A percentile compares a stretch with the other conserved stretches of the same genome.
Conservation (phyloP, 1,140 invertebrate species). For the Drosophila trapezifrons region DNA sequence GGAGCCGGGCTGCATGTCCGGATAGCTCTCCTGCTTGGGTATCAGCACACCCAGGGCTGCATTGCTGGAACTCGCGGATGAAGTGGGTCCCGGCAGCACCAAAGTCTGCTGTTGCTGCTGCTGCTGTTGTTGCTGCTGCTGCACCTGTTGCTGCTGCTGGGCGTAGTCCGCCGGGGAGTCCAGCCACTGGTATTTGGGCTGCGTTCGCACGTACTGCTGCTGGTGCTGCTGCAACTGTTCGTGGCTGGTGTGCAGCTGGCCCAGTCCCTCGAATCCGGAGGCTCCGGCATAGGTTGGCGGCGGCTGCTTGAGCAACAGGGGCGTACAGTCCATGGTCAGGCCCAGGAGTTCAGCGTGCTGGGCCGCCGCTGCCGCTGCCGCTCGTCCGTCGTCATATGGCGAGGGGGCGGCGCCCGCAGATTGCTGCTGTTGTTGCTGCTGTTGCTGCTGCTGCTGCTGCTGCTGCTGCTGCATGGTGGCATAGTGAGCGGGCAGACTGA, state of each 20-base stretch:
- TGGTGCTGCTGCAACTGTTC: slow-evolving; percentile 74
- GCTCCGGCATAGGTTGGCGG: slow-evolving; percentile 85
- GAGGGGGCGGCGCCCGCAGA: slow-evolving; percentile 67
- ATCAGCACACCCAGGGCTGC: slow-evolving; percentile 85
- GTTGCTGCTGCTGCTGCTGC: slow-evolving; percentile 64
- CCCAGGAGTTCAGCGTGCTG: slow-evolving; percentile 87
- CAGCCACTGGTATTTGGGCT: slow-evolving; percentile 87
- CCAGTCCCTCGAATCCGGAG: slow-evolving; percentile 69
- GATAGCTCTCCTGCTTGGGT: slow-evolving; percentile 89
- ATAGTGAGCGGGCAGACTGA: slow-evolving; percentile 84
- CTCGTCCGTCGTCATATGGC: slow-evolving; percentile 78
- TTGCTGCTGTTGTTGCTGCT: slow-evolving; percentile 71
- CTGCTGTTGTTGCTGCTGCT: slow-evolving; percentile 53
- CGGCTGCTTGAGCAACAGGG: slow-evolving; percentile 84
- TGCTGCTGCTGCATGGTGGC: slow-evolving; percentile 72
- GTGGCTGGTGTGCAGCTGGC: slow-evolving; percentile 71
- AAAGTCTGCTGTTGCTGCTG: slow-evolving; percentile 79
- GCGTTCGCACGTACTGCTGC: slow-evolving; percentile 70
- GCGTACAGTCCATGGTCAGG: slow-evolving; percentile 86
- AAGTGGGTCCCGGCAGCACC: slow-evolving; percentile 85
- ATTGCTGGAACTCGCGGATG: slow-evolving; percentile 84
- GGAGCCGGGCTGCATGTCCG: slow-evolving; percentile 68
- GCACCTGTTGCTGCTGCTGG: slow-evolving; percentile 49
- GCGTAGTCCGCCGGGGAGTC: slow-evolving; percentile 84
- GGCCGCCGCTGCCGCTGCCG: slow-evolving; percentile 54